These are phyloP conservation scores for Octomys mimax DNA, from an alignment of 2,797 vertebrate species.

Conservation along the genomic window DNA sequence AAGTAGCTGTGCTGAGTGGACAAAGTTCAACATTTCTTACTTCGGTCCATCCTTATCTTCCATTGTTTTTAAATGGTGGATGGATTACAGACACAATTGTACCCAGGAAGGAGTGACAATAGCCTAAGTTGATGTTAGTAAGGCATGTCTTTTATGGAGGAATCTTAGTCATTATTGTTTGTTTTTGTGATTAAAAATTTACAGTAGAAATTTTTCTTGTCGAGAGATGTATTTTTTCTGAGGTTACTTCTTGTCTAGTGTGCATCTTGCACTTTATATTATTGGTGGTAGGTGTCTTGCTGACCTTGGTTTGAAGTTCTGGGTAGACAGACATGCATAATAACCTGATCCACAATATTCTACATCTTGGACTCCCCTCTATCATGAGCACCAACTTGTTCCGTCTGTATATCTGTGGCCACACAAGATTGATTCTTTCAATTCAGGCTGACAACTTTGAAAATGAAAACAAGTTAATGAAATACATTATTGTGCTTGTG, in stretches of 20 bases:
- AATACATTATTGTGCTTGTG: constrained; percentile 55
- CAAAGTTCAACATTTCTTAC: background rate
- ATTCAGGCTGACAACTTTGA: constrained; percentile 11
- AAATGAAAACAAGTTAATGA: constrained; percentile 64
- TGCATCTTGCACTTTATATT: background rate
- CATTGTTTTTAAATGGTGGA: background rate
- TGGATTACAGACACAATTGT: background rate
- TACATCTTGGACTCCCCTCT: background rate
- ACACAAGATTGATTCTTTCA: background rate
- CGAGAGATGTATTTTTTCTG: background rate
- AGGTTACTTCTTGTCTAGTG: background rate
- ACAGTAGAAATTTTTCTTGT: background rate
- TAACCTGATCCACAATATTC: background rate
- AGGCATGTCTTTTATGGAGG: background rate
- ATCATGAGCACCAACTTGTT: background rate
- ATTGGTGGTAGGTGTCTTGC: background rate
- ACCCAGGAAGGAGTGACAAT: background rate
- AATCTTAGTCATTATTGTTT: background rate
- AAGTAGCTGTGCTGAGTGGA: background rate
- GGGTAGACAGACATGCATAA: background rate
- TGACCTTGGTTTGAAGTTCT: constrained; percentile 13
- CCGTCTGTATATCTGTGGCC: background rate
- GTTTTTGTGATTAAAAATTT: background rate
- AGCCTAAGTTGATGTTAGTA: background rate
- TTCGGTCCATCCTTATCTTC: background rate